Evolutionary conservation across 2,113 vertebrate genomes (phyloP), one percentile per base, ranked within the genome.

Genomic region (Crotalus horridus): DNA sequence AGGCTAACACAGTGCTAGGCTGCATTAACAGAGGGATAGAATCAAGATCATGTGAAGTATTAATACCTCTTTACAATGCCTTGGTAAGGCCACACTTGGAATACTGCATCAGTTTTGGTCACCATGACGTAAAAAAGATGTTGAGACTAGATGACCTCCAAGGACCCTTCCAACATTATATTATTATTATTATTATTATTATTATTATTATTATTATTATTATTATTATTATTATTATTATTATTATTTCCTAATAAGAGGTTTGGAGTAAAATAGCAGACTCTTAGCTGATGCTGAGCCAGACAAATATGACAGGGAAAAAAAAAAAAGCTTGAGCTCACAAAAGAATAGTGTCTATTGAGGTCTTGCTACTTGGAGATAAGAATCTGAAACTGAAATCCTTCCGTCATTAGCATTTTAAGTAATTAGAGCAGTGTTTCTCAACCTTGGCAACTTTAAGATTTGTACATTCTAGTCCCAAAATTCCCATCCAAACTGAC

Each of bases 351-450:
- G 91, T 93, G 94, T 94, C 51, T 92, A 53, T 48, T 26, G 64
- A 91, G 91, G 93, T 54, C 91, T 90, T 93, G 88, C n/a, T 53
- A 95, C 1, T 1, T 88, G 48, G 94, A 93, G 86, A 9, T 90
- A 21, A 93, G 6, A 94, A 95, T 91, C 92, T 89, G 95, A 96
- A 24, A 55, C 59, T 93, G 74, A 33, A 11, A 53, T 96, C 92
- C 9, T 92, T 97, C 20, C 46, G 93, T 81, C 92, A 91, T 95
- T 96, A 96, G 39, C 93, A 92, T 92, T 96, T 96, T 94, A 86
- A 69, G 64, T 94, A 94, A 96, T 85, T 15, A 91, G 90, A 95
- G 95, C 26, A 29, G 11, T n/a, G 26, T 64, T 64, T 64, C 59
- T 64, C 59, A 64, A 29, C 26, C 11, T 64, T 64, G 26, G 26